Percentiles rank a stretch among this genome's conserved stretches.
Evolutionary conservation across 2,113 vertebrate genomes (phyloP).

Genomic region (Zosterops borbonicus): DNA sequence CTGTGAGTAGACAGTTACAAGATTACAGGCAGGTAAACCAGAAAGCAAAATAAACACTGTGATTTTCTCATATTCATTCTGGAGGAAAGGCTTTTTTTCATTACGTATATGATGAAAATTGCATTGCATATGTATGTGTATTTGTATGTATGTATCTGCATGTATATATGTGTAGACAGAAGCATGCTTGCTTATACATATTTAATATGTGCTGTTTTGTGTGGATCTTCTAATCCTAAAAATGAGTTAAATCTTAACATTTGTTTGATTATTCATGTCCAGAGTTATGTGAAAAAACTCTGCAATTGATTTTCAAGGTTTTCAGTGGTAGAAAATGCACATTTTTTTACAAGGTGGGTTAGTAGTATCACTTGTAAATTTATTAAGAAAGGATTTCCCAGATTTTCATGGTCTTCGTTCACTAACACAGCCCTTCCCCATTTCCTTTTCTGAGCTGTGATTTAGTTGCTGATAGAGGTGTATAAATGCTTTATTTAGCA

Average conservation of each 20-base stretch:
- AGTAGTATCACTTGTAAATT: neutral
- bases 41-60: neutral
- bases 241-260: neutral
- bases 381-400: neutral
- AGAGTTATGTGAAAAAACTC: neutral
- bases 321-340: neutral
- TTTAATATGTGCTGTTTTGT: neutral
- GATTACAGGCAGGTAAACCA: neutral
- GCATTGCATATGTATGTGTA: neutral
- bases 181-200: neutral
- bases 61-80: neutral
- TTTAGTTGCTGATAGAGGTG: neutral
- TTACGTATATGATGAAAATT: neutral
- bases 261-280: neutral
- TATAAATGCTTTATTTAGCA: neutral
- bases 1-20: neutral
- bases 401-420: neutral
- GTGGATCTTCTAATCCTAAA: neutral
- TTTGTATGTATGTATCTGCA: neutral
- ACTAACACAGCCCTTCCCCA: fast-evolving
- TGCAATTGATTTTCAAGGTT: neutral
- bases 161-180: neutral
- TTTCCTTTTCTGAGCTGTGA: neutral
- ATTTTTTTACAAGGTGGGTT: neutral
- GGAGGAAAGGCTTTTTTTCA: neutral